Conservation (phyloP, 2,888 invertebrate genomes). For the Diaprepes abbreviatus region DNA sequence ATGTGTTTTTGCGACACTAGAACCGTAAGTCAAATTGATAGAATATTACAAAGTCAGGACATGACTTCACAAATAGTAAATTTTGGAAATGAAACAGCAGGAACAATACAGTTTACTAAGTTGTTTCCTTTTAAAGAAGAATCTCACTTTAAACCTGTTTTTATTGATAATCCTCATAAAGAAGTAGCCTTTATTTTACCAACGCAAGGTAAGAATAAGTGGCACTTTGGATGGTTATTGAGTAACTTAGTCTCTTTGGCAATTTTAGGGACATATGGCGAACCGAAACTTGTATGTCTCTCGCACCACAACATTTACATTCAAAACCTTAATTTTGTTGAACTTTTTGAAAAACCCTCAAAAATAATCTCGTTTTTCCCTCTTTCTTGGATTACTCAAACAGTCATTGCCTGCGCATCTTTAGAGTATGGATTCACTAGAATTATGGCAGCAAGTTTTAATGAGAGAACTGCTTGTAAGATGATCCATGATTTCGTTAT, state of each 20-base stretch:
- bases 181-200: slow-evolving; percentile 60
- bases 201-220: slow-evolving; percentile 58
- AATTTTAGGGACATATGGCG: slow-evolving; percentile 49
- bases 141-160: slow-evolving; percentile 53
- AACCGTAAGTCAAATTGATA: slow-evolving; percentile 56
- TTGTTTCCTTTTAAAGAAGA: slow-evolving; percentile 52
- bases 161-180: slow-evolving; percentile 54
- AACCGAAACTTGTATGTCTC: slow-evolving; percentile 59
- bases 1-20: slow-evolving; percentile 61
- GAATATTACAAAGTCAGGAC: slow-evolving; percentile 50
- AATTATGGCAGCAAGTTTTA: slow-evolving; percentile 54
- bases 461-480: slow-evolving; percentile 59
- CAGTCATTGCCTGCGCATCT: slow-evolving; percentile 57
- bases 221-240: no score
- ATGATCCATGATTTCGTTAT: slow-evolving; percentile 61
- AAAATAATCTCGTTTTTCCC: slow-evolving; percentile 61
- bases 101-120: slow-evolving; percentile 51
- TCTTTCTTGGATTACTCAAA: slow-evolving; percentile 58
- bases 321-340: slow-evolving; percentile 53
- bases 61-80: slow-evolving; percentile 48
- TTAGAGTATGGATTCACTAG: slow-evolving; percentile 56
- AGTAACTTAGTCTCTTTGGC: no score
- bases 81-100: slow-evolving; percentile 53
- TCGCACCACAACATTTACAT: slow-evolving; percentile 59
- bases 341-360: slow-evolving; percentile 54